These are phyloP conservation scores for Hippocampus kuda DNA, from an alignment of 2,797 vertebrate genomes.

Conservation along the genomic window DNA sequence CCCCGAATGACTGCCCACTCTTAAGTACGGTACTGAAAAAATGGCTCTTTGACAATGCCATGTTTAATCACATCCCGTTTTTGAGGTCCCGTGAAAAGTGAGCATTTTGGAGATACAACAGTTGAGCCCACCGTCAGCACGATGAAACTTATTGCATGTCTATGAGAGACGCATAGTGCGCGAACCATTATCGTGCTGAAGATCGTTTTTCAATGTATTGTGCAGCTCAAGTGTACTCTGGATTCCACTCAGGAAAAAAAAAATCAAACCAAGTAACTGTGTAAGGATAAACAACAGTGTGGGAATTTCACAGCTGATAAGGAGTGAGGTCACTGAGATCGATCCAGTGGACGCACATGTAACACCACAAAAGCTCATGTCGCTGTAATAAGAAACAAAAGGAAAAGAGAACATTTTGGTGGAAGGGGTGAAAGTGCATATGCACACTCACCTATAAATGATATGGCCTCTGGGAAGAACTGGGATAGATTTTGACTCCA, in stretches of 20 bases:
- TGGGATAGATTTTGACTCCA: slow-evolving; percentile 99
- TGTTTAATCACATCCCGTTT: no score
- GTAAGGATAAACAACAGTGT: background rate
- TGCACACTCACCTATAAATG: slow-evolving; percentile 89
- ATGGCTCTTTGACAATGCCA: no score
- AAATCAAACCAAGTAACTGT: background rate
- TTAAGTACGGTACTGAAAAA: no score
- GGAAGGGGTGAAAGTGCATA: background rate
- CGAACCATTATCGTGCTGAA: no score
- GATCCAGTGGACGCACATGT: background rate
- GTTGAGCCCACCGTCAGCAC: no score
- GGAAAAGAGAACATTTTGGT: background rate
- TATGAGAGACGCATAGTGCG: no score
- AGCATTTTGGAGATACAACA: no score
- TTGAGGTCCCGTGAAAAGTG: no score
- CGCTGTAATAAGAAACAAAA: background rate
- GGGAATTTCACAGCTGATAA: background rate
- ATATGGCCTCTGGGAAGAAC: slow-evolving; percentile 98
- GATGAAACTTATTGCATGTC: no score
- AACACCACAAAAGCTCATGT: background rate
- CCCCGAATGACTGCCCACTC: no score
- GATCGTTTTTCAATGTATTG: no score
- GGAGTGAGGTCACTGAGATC: background rate
- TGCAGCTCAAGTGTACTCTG: background rate
- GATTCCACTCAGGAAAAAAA: background rate